These are phyloP conservation scores for Petrolisthes cinctipes DNA, from an alignment of 2,888 invertebrate genomes.

Conservation along the genomic window DNA sequence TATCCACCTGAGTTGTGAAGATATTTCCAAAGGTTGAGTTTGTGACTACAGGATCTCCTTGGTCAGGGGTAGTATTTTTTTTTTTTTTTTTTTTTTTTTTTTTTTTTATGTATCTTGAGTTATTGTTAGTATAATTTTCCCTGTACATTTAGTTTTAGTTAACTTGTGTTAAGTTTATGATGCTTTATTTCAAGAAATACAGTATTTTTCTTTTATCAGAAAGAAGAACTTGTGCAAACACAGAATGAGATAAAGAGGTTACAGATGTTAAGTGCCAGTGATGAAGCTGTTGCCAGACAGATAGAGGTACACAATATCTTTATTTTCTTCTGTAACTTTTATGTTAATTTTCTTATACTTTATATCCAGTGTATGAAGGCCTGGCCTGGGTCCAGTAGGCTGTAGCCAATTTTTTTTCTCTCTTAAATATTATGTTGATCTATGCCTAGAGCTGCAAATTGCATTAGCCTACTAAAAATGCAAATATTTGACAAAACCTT, in stretches of 20 bases:
- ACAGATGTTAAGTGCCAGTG: not conserved
- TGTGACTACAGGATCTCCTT: too few species aligned
- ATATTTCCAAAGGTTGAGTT: too few species aligned
- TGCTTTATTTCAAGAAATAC: not conserved
- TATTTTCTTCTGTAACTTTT: too few species aligned
- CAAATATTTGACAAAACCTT: too few species aligned
- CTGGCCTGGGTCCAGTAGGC: not conserved
- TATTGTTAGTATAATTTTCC: not conserved
- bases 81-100: not conserved
- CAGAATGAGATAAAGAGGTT: not conserved
- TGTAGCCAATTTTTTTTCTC: not conserved
- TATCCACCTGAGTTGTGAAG: too few species aligned
- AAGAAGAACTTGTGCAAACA: not conserved
- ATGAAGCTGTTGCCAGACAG: not conserved
- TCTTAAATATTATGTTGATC: not conserved
- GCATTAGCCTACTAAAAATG: too few species aligned
- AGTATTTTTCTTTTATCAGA: not conserved
- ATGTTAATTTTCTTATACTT: too few species aligned
- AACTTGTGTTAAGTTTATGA: not conserved
- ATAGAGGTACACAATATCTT: not conserved
- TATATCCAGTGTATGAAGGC: not conserved
- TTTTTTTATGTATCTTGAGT: not conserved
- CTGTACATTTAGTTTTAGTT: not conserved
- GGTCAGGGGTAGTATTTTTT: not conserved
- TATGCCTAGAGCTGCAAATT: too few species aligned